Base-by-base conservation (phyloP, 2,113 vertebrate genomes). In the Panurus biarmicus region DNA sequence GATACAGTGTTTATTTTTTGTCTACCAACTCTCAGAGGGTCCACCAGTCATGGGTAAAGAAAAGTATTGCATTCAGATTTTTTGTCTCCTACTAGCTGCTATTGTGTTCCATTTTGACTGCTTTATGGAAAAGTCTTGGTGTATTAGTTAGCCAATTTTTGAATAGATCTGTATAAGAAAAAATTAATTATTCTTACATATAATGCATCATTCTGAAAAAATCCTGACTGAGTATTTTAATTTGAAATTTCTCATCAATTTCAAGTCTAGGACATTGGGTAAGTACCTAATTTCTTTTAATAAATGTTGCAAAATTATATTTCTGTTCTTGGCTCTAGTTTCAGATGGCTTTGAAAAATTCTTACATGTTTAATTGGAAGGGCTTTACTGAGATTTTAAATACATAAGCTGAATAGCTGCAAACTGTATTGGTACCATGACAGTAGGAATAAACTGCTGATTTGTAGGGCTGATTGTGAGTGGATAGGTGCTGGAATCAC, bases 241-340 rank as follows among this genome's bases (percentile, higher is more conserved):
- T 93, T 91, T 83, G 31, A 90, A 91, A 70, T 77, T 75, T 89
- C 21, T 75, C 51, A 76, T 85, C 67, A 87, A n/a, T 90, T 94
- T 77, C 1, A 15, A 74, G 16, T 54, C 54, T n/a, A 47, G 51
- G 56, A 47, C 33, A 19, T 24, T 60, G 66, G 93, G 87, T 87
- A 67, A 95, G 78, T 94, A 87, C 77, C 38, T 86, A 0, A 51
- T 89, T 95, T 91, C 26, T 76, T 87, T 61, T 70, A 89, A 75
- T 85, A 72, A 94, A 40, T 44, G 17, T 33, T 54, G 11, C 33
- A 79, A 61, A 72, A 69, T 76, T 82, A 28, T 29, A 51, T 82
- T 90, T 86, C 60, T 79, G 29, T 73, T 87, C 36, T 24, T 51
- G 29, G 10, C 33, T 93, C 21, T 44, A 57, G 45, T 91, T 89